Base-by-base conservation (phyloP, 1,140 invertebrate genomes). In the Armadillidium nasatum region DNA sequence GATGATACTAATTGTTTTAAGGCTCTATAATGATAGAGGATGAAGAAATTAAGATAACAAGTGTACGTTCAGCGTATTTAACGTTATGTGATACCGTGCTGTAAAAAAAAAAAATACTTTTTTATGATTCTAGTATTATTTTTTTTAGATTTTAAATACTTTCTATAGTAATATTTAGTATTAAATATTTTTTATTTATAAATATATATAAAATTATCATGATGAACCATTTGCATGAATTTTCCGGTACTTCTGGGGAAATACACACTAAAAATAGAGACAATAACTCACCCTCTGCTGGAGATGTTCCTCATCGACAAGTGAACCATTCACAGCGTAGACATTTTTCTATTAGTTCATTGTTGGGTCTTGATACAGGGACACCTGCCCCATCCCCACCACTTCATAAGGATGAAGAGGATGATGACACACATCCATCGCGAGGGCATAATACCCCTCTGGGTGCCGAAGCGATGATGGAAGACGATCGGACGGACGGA, bases 281-380 rank as follows among this genome's bases (percentile, higher is more conserved):
- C 9, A n/a, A n/a, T n/a, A 50, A 10, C 7, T 60, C 50, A 13
- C 50, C 50, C 19, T 50, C 46, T 4, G 33, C 6, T 6, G 50
- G 50, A 7, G 50, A 60, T 3, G 2, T 7, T 19, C 50, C 50
- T 7, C 19, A 15, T 15, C 11, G 50, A 7, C 11, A 19, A 15
- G 50, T 19, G 3, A 60, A 60, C 7, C 11, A 60, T 19, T 60
- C 50, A 15, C 50, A 60, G 7, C 50, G 19, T 19, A 60, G 50
- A 60, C 79, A 80, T 68, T 80, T 80, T 72, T 80, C 79, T 11
- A 80, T 80, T n/a, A 80, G 79, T 22, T 80, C 79, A 33, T 76
- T 80, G 67, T 66, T 80, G 43, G 79, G 79, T 19, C 74, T 80
- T 13, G 76, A 80, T 19, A 54, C 45, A 13, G 19, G 50, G 13